phyloP scores from a whole-genome alignment of 2,888 invertebrate genomes.

The Lasioglossum zephyrum region DNA sequence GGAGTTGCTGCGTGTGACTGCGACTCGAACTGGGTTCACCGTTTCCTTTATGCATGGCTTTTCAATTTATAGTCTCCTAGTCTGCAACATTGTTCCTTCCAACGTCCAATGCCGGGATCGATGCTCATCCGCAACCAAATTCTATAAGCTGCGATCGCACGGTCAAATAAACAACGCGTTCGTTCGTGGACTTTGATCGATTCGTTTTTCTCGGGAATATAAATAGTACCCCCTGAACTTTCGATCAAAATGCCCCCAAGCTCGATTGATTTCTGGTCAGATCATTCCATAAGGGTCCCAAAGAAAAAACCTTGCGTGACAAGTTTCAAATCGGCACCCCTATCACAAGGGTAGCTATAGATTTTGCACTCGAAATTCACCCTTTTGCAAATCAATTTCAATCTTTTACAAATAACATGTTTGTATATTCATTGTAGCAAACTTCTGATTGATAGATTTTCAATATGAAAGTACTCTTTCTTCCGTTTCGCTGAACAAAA shows the following conservation, averaged over 20 bases:
- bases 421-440: too few relatives aligned
- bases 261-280: too few relatives aligned
- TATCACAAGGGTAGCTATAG: too few relatives aligned
- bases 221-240: conserved; percentile 15
- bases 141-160: not conserved
- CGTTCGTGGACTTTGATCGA: not conserved
- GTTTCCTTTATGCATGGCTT: conserved; percentile 49
- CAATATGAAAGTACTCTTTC: too few relatives aligned
- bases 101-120: conserved; percentile 75
- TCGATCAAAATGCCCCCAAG: not conserved
- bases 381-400: too few relatives aligned
- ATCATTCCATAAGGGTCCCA: too few relatives aligned
- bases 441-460: too few relatives aligned
- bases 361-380: too few relatives aligned
- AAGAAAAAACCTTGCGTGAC: too few relatives aligned
- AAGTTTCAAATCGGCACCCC: too few relatives aligned
- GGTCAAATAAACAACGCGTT: not conserved
- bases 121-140: conserved; percentile 48
- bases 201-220: conserved; percentile 25
- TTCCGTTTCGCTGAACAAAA: too few relatives aligned
- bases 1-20: conserved; percentile 34
- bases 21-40: conserved; percentile 11
- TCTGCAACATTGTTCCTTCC: conserved; percentile 63
- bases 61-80: conserved; percentile 28
- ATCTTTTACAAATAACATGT: too few relatives aligned